phyloP scores from a whole-genome alignment of 2,888 invertebrate species.

The Parnassius orleans region DNA sequence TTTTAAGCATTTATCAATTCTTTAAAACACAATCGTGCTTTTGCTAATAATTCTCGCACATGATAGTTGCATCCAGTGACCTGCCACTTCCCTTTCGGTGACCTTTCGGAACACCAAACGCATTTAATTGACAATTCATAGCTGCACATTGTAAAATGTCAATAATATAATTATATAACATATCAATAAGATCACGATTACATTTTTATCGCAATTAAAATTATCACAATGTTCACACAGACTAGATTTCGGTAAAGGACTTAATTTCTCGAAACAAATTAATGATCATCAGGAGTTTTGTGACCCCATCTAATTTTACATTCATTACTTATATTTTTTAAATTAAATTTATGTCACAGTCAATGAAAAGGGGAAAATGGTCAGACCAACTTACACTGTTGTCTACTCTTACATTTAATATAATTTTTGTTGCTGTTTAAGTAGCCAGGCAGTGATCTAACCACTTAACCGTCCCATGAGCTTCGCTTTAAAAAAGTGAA shows the following conservation, averaged over 20 bases:
- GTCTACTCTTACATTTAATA: not conserved
- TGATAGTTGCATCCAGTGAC: too few species aligned
- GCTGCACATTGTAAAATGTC: not conserved
- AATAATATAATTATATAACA: not conserved
- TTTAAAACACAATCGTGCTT: too few species aligned
- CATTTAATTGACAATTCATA: not conserved
- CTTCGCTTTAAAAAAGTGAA: not conserved
- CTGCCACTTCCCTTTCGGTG: too few species aligned
- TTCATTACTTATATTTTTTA: too few species aligned
- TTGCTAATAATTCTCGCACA: too few species aligned
- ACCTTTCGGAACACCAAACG: too few species aligned
- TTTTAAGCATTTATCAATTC: too few species aligned
- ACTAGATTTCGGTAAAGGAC: too few species aligned
- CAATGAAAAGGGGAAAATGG: not conserved
- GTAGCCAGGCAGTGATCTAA: not conserved
- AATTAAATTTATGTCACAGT: not conserved
- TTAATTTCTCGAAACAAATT: too few species aligned
- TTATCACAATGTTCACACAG: too few species aligned
- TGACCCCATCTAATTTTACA: not conserved
- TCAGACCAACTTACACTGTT: not conserved
- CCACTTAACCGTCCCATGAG: not conserved
- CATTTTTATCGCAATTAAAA: not conserved
- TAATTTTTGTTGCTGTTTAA: not conserved
- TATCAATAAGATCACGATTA: too few species aligned
- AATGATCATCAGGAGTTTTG: not conserved